Percentiles rank a stretch among this genome's conserved stretches.
phyloP scores from a whole-genome alignment of 2,113 vertebrate species.

The Corythornis cristatus region DNA sequence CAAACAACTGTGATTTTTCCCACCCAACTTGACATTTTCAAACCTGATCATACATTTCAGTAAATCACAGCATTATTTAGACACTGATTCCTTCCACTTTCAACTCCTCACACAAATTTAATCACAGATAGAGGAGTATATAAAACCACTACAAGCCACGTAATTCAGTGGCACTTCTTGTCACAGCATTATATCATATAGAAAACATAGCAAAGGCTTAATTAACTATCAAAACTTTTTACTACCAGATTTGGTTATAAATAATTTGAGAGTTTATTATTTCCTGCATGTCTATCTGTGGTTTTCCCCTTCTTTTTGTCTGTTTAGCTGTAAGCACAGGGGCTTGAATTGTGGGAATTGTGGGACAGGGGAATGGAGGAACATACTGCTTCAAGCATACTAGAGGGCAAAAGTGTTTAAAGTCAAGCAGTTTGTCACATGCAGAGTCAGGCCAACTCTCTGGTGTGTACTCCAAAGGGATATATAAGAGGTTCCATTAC shows the following conservation, averaged over 20 bases:
- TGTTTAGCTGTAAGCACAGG: background rate
- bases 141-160: background rate
- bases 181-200: background rate
- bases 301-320: background rate
- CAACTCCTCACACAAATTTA: background rate
- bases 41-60: background rate
- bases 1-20: background rate
- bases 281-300: background rate
- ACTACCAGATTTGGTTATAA: background rate
- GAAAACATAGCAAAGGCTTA: background rate
- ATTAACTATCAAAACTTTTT: background rate
- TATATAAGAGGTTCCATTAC: background rate
- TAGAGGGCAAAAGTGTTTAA: background rate
- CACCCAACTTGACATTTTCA: background rate
- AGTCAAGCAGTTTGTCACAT: background rate
- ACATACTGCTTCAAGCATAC: background rate
- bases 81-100: background rate
- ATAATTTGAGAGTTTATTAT: background rate
- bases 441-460: background rate
- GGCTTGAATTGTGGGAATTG: background rate
- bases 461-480: background rate
- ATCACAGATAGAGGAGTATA: background rate
- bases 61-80: background rate
- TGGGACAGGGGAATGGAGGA: background rate
- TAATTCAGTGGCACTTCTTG: background rate